A percentile compares a stretch with the other conserved stretches of the same genome.
These are phyloP conservation scores for Punctoribates punctum DNA, from an alignment of 2,888 invertebrate genomes.

Conservation along the genomic window DNA sequence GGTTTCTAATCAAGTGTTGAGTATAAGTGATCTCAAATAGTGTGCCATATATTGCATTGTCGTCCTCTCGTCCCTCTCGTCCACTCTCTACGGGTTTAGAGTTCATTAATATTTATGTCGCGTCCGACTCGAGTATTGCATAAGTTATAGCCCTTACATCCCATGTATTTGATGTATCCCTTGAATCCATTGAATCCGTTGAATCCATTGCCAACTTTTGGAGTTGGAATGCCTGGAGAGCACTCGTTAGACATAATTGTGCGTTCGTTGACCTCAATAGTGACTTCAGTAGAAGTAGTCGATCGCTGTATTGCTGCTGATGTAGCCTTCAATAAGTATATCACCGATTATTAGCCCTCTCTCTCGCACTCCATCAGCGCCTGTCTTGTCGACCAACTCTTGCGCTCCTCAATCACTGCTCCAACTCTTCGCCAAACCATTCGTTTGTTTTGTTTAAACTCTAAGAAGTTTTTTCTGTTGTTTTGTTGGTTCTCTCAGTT, in stretches of 20 bases:
- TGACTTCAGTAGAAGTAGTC: conserved; percentile 34
- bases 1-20: neutral
- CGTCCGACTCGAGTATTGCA: conserved; percentile 12
- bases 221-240: conserved; percentile 31
- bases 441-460: neutral
- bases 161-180: neutral
- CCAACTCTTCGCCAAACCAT: neutral
- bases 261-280: conserved; percentile 38
- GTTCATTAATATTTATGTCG: conserved; percentile 18
- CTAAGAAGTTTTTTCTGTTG: too few relatives aligned
- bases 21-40: conserved; percentile 15
- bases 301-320: conserved; percentile 15
- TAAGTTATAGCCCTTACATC: conserved; percentile 2
- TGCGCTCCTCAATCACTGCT: neutral
- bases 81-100: conserved; percentile 9
- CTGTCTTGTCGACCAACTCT: conserved; percentile 24
- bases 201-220: conserved; percentile 37
- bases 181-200: neutral
- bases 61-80: neutral
- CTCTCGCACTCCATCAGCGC: conserved; percentile 23
- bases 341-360: conserved; percentile 36
- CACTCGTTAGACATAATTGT: conserved; percentile 32
- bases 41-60: conserved; percentile 21
- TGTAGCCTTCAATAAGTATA: conserved; percentile 35
- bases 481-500: too few relatives aligned